Base-by-base conservation (phyloP, 2,113 vertebrate species). In the Phrynosoma blainvillii region DNA sequence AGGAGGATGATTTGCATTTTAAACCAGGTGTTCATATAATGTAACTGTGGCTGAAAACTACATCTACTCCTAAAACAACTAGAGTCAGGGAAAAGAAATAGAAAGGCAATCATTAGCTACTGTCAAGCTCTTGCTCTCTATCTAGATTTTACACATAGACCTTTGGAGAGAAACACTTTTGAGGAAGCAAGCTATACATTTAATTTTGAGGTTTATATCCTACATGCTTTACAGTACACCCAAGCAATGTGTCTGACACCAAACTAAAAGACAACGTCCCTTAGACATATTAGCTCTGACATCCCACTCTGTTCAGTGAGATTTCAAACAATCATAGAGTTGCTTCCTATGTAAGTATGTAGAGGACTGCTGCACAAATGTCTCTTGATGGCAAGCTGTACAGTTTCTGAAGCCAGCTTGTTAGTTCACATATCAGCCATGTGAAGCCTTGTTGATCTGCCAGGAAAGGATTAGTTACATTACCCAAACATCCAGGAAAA, bases 41-140 rank as follows among this genome's bases (percentile, higher is more conserved):
- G 84, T 27, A 88, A 90, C 78, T 92, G 66, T 85, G 87, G 90
- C 77, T 71, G 71, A 78, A 0, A 71, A 90, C 78, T 87, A 66
- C 89, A 84, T 93, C 91, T 94, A 91, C 89, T 93, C 91, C 94
- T 92, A 92, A 91, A 93, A 91, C 91, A 92, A 91, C 88, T 94
- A 91, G 88, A 84, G 90, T 77, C 90, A 88, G 90, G 90, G 91
- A 93, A 93, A 92, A 93, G 30, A 7, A 75, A 76, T 21, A 82
- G 30, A 79, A 23, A 23, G 68, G 75, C 66, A 54, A 40, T 40
- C n/a, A 79, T 30, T 77, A 11, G 30, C 70, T 65, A 54, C 12
- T 90, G 66, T 77, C 89, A 89, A 92, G 88, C 68, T 21, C 52
- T 30, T 65, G 88, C 68, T 21, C 52, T 30, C 47, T 20, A 10